These are phyloP conservation scores for Sympetrum striolatum DNA, from an alignment of 2,888 invertebrate species.

Conservation along the genomic window DNA sequence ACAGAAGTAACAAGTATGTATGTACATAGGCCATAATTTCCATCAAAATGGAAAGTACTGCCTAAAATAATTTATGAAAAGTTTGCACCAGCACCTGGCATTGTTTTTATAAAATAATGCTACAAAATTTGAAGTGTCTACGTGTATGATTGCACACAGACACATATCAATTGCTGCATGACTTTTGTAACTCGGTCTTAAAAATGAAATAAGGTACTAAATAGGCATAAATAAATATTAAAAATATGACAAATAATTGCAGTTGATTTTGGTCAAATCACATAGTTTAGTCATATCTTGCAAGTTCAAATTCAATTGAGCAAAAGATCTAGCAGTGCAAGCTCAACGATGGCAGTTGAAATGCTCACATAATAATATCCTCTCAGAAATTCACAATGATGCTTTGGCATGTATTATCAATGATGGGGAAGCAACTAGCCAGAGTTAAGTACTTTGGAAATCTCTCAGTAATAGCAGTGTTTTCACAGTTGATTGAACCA, in stretches of 20 bases:
- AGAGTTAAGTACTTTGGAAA: background rate
- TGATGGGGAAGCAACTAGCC: background rate
- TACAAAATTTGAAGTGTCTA: constrained; percentile 3
- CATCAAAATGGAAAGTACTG: background rate
- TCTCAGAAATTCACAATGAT: constrained; percentile 5
- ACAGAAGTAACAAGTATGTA: background rate
- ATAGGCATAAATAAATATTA: background rate
- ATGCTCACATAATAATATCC: constrained; percentile 25
- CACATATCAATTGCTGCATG: too few relatives aligned
- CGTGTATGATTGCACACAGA: too few relatives aligned
- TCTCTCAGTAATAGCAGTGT: background rate
- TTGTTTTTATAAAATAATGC: constrained; percentile 35
- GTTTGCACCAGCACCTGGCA: background rate
- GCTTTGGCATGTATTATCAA: constrained; percentile 7
- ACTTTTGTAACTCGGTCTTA: too few relatives aligned
- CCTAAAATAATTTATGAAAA: background rate
- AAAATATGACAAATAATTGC: background rate
- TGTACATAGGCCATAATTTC: background rate
- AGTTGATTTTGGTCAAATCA: background rate
- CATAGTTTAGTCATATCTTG: constrained; percentile 5
- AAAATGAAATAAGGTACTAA: too few relatives aligned
- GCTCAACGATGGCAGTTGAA: constrained; percentile 26
- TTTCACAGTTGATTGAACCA: background rate
- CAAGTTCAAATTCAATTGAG: background rate
- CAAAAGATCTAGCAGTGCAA: background rate